Base-by-base conservation (phyloP, 2,888 invertebrate genomes). In the Doris montereyensis region DNA sequence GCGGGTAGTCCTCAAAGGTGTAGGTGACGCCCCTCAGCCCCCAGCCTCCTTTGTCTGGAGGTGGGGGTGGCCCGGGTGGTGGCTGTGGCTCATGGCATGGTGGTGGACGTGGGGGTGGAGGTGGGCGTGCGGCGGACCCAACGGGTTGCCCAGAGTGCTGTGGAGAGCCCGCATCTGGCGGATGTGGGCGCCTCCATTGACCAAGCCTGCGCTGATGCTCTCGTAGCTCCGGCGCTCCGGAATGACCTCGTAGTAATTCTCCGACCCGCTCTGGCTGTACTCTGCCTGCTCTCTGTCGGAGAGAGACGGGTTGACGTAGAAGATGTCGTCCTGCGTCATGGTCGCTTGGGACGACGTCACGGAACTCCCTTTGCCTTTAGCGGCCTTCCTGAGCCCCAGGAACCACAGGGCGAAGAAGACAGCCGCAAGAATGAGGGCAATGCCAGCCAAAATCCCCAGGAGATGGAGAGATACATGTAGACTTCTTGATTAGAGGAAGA, bases 181-280 rank as follows among this genome's bases (percentile, higher is more conserved):
- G 60, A 79, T 35, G 35, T 79, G 79, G 28, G 75, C 17, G 5
- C 62, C 75, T 3, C 81, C 81, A 52, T 77, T 81, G 21, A 86
- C 86, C 30, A 87, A 77, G 58, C 88, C 87, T 2, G 88, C 85
- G 80, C 87, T 88, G 57, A 88, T 88, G 77, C 88, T 88, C 76
- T 88, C 88, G 78, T 88, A 88, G 79, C 88, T 88, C 26, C 88
- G 78, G 32, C 88, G 80, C 81, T 89, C 88, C 1, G 88, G 88
- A 71, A 89, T 89, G 1, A 89, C 88, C 78, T 89, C 88, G 79
- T 89, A 89, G 81, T 89, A 89, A 79, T 89, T 89, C 82, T 89
- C 88, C 8, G 88, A 89, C 28, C 87, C 86, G 77, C 87, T 87
- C 79, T 88, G 88, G n/a, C 86, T 87, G 79, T 88, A 87, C 21